phyloP scores from a whole-genome alignment of 2,888 invertebrate genomes.

The Napeogenes inachia region DNA sequence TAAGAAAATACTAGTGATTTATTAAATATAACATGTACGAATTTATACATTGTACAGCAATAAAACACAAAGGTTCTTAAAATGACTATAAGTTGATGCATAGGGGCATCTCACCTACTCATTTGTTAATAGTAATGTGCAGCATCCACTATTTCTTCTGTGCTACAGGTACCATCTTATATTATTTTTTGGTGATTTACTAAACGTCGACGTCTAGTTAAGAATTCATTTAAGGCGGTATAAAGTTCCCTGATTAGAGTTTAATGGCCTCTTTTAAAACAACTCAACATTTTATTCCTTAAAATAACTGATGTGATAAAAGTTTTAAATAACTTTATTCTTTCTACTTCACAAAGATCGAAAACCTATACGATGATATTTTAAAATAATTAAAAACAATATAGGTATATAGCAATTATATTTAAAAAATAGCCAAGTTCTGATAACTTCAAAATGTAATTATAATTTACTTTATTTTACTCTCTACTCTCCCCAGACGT shows the following conservation, averaged over 20 bases:
- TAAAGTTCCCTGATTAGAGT: slow-evolving; percentile 4
- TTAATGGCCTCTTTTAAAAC: slow-evolving; percentile 10
- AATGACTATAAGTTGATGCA: no score
- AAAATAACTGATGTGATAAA: not conserved
- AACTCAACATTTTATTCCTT: slow-evolving; percentile 13
- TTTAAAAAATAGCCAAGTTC: no score
- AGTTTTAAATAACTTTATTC: not conserved
- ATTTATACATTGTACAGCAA: not conserved
- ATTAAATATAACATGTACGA: no score
- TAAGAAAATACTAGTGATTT: no score
- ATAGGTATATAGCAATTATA: no score
- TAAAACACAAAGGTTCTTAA: no score
- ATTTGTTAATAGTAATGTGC: no score
- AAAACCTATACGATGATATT: no score
- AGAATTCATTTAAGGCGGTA: slow-evolving; percentile 9
- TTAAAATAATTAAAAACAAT: no score
- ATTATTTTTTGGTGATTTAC: not conserved
- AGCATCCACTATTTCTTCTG: no score
- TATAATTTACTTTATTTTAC: slow-evolving; percentile 11
- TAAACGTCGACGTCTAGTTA: slow-evolving; percentile 6
- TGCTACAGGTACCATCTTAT: not conserved
- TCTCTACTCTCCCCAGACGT: slow-evolving; percentile 19
- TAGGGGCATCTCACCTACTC: no score
- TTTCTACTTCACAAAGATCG: no score
- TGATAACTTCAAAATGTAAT: slow-evolving; percentile 12